Base-by-base conservation (phyloP, 2,888 invertebrate species). In the Ormyrus nitidulus region DNA sequence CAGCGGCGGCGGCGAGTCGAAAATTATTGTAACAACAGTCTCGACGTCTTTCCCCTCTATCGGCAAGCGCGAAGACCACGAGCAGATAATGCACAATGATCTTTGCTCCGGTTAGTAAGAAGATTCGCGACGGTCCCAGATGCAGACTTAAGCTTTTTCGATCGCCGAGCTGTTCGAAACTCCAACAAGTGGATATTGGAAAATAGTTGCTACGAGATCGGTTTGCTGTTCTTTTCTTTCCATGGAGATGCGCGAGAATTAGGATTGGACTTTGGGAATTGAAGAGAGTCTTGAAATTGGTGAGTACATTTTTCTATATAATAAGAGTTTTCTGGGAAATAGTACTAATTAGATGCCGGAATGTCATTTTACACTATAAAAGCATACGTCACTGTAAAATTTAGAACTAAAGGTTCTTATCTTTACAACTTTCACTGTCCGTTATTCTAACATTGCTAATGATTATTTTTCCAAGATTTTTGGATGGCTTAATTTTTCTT, bases 71-170 rank as follows among this genome's bases (percentile, higher is more conserved):
- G 53, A 9, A 5, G 11, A 11, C 3, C 10, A 9, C 19, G 34
- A 34, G 34, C 51, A 72, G 76, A 76, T 76, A 80, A 80, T 61
- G 11, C 71, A 61, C 48, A 46, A 65, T 76, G 80, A 80, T 77
- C 80, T 76, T 80, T 80, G 80, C 76, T 76, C 80, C 71, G 59
- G 51, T 51, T n/a, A 59, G 76, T 54, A 0, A 4, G 34, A 34
- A 34, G 34, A 34, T 34, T 34, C 34, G 51, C n/a, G 66, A 10
- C 53, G 53, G 34, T 34, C 34, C 34, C 34, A 34, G 34, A 34
- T 34, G 34, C 34, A 34, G 34, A 34, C 34, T 34, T 34, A 34
- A 34, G 34, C 34, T 34, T 34, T 34, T 34, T 34, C 34, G 34
- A 34, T 34, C 34, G 34, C 34, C 34, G 34, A 34, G 34, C 34